Evolutionary conservation across 2,113 vertebrate species (phyloP), one percentile per base, ranked within the genome.

Genomic region (Macaca fascicularis): DNA sequence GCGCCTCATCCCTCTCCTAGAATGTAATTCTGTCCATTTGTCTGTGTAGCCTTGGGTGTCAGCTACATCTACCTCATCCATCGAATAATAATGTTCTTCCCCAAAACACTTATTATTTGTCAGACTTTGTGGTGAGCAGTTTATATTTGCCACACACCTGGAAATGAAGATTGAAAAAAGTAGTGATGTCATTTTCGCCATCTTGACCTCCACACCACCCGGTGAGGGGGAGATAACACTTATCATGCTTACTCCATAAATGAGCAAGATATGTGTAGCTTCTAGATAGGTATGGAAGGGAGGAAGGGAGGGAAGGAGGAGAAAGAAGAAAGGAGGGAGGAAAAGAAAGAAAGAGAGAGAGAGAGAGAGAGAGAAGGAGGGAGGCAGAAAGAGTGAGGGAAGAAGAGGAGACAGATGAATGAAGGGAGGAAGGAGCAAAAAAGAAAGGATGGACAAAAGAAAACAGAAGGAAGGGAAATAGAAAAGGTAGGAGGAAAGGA

Each of bases 11-110:
- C 38, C 12, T 35, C 38, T 32, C 25, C 35, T 20, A 0, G 4
- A 19, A 9, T 2, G 9, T 0, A 12, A 40, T 16, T 2, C 38
- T 57, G 30, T 12, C 7, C 8, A 43, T 52, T 43, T 20, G 19
- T 23, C 5, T 16, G n/a, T 6, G 14, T 19, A 6, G 5, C 0
- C 38, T 55, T 55, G 8, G 23, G 4, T 0, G 40, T 3, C 8
- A 0, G 4, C 57, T 3, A 19, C 27, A 10, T 12, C 27, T 38
- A 1, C 20, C 22, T 4, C 7, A 6, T 1, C 78, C n/a, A 5
- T 1, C 13, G 35, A 85, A 22, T 30, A 10, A 48, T 23, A 64
- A 38, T 22, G 2, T 3, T 50, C 4, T 10, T 32, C 5, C 30
- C 35, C 4, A 1, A 17, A 67, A 12, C 3, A 8, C 64, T 23